Evolutionary conservation across 92 coral and sea anemone species (phyloP), one percentile per base, ranked within the genome.

Genomic region (Porites divaricata): DNA sequence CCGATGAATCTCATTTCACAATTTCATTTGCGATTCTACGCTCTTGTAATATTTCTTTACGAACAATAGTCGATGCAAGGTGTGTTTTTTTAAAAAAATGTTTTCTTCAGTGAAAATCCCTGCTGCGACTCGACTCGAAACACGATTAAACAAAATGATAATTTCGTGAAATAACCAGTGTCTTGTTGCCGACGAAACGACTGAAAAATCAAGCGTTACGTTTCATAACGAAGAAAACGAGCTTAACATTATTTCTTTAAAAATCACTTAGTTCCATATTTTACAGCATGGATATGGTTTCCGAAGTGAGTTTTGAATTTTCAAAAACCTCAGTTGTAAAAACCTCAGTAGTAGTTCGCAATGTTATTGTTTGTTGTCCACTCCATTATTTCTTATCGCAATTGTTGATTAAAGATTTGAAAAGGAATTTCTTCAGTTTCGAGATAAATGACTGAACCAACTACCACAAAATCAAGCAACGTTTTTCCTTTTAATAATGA

Each of bases 261-360:
- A n/a, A 1, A 69, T 28, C 41, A 26, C 4, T 53, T 3, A 14
- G 28, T 53, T 13, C 13, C 17, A 3, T 28, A 19, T 16, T 35
- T 45, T 64, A 6, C 45, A 23, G 52, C 19, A 19, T 61, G 58
- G 11, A 22, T 82, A 51, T 63, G 79, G 22, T 70, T 53, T n/a
- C 45, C 45, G 45, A 51, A 9, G 59, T 53, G 73, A 8, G 69
- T 21, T 82, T 23, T 72, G 66, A 82, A 72, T 72, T 70, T 72
- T 82, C 73, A 50, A 82, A 82, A 41, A 6, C 23, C 86, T 61
- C 79, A 72, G 86, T 54, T n/a, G 86, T 48, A 63, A 82, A 82
- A 41, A 6, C 23, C 86, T 61, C 79, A 72, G 86, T 54, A n/a
- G 86, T 48, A 63, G 21, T 25, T 70, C 86, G 21, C 19, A 70